phyloP scores from a whole-genome alignment of 2,113 vertebrate genomes.

The Oryctolagus cuniculus region mOryCun1.1 NC_091442.1:102177001-102177500 shows the following conservation, averaged over 20 bases:
- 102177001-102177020: neutral
- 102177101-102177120: conserved; percentile 28
- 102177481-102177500: neutral
- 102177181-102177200: conserved; percentile 31
- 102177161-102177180: conserved; percentile 37
- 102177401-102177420: neutral
- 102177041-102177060: conserved; percentile 19
- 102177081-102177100: neutral
- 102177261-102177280: conserved; percentile 11
- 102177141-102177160: neutral
- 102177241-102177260: neutral
- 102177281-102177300: conserved; percentile 19
- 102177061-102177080: neutral
- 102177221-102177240: neutral
- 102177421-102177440: neutral
- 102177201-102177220: neutral
- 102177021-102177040: neutral
- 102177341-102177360: conserved; percentile 15
- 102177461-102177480: conserved; percentile 9
- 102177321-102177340: neutral
- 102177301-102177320: conserved; percentile 24
- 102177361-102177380: conserved; percentile 25
- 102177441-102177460: neutral
- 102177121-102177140: conserved; percentile 1
- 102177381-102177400: neutral